phyloP scores from a whole-genome alignment of 2,113 vertebrate species.

The Antechinus stuartii region DNA sequence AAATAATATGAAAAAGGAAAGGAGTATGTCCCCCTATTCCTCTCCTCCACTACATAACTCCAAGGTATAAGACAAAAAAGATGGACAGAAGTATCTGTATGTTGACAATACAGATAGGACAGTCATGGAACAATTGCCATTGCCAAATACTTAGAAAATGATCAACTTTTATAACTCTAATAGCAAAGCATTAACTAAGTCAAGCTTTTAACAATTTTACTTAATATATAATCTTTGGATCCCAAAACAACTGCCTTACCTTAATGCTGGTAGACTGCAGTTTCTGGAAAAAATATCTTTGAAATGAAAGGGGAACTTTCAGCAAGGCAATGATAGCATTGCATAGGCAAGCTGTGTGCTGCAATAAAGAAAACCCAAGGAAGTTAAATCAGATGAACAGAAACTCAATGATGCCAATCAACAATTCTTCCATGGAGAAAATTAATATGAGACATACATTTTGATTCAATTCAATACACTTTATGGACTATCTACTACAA shows the following conservation, averaged over 20 bases:
- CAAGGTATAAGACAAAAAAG: neutral
- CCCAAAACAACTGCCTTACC: slow-evolving; percentile 80
- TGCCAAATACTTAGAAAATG: neutral
- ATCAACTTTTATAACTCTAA: neutral
- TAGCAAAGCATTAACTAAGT: neutral
- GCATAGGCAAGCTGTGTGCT: slow-evolving; percentile 97
- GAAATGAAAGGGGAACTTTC: slow-evolving; percentile 97
- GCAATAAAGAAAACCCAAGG: slow-evolving; percentile 60
- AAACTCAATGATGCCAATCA: slow-evolving; percentile 11
- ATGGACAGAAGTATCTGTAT: neutral
- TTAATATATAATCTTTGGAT: neutral
- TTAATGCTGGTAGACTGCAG: slow-evolving; percentile 99
- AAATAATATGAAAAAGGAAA: neutral
- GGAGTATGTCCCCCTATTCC: neutral
- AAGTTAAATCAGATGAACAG: slow-evolving; percentile 57
- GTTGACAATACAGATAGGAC: neutral
- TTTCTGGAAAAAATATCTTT: slow-evolving; percentile 99
- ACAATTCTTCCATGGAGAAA: neutral
- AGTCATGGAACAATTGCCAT: neutral
- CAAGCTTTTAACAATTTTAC: neutral
- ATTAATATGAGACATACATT: slow-evolving; percentile 13
- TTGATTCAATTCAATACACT: neutral
- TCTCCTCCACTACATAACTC: neutral
- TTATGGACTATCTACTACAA: neutral
- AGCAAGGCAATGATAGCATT: slow-evolving; percentile 94